Evolutionary conservation across 2,797 vertebrate genomes (phyloP), one percentile per base, ranked within the genome.

Genomic region (Spatula versicolor): DNA sequence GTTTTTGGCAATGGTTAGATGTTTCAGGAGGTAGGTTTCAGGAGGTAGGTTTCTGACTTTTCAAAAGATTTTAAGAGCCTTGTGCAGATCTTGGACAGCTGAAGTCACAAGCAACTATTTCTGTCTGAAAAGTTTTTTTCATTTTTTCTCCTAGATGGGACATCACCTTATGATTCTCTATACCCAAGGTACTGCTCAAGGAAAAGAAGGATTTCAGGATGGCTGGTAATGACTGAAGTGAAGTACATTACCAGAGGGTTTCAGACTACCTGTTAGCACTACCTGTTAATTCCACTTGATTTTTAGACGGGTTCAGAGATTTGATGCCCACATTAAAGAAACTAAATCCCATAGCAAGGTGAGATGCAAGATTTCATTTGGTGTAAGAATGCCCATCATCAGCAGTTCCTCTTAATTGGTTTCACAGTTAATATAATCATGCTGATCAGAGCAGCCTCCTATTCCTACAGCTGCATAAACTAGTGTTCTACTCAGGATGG

Each of bases 381-480:
- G 60, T 30, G 26, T 62, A 41, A 62, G 52, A 60, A 21, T 8
- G 60, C 16, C 25, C 60, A 23, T 39, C 26, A 19, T 41, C 22
- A 25, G 13, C 5, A 1, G 79, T 75, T 86, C 17, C 19, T 92
- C 43, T 48, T 59, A 35, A 15, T 4, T 71, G 60, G 13, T 23
- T 41, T 67, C 37, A 63, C n/a, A 78, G 16, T 39, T 63, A 50
- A 30, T 4, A 9, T 20, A 31, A 54, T n/a, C 48, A 55, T 22
- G 31, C 72, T 21, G 28, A 1, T 62, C 45, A 63, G 43, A 59
- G 58, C 72, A 76, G 19, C 0, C 0, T 54, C 23, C 17, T 20
- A 35, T n/a, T n/a, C 45, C 39, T 16, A 39, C 10, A 16, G 15
- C 63, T 60, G 19, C 12, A 20, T 2, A 35, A 35, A 41, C 8